Conservation (phyloP, 2,797 vertebrate genomes). For the Takifugu rubripes region DNA sequence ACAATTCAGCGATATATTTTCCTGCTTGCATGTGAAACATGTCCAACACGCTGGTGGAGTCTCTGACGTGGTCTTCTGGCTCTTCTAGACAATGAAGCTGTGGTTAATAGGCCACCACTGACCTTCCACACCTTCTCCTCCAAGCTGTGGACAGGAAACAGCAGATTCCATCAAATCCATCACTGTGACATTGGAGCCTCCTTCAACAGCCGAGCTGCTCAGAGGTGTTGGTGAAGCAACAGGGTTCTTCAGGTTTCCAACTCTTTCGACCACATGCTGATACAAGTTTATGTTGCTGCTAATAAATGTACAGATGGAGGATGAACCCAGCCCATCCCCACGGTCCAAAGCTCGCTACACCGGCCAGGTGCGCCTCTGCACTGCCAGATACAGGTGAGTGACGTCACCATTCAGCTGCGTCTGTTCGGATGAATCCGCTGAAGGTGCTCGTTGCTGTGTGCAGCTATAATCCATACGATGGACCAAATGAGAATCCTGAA, state of each 20-base stretch:
- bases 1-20: too few relatives aligned
- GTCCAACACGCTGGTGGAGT: background rate
- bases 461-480: conserved; percentile 98
- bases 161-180: conserved; percentile 73
- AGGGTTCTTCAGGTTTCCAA: too few relatives aligned
- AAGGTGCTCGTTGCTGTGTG: background rate
- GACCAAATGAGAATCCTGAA: conserved; percentile 96
- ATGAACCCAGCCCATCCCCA: conserved; percentile 84
- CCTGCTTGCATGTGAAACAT: too few relatives aligned
- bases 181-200: conserved; percentile 76
- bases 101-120: conserved; percentile 71
- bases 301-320: conserved; percentile 83
- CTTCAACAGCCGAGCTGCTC: conserved; percentile 82
- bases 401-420: too few relatives aligned
- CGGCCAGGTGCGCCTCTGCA: conserved; percentile 95
- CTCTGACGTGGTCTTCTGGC: too few relatives aligned
- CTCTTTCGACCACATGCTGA: background rate
- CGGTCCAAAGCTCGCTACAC: conserved; percentile 91
- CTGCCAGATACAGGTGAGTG: conserved; percentile 92
- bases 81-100: conserved; percentile 82
- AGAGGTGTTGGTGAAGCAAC: conserved; percentile 75
- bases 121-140: conserved; percentile 77
- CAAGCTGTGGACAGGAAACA: conserved; percentile 67
- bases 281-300: background rate
- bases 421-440: background rate